These are phyloP conservation scores for Microcebus ravelobensis DNA, from an alignment of 2,113 vertebrate genomes.

Conservation along the genomic window DNA sequence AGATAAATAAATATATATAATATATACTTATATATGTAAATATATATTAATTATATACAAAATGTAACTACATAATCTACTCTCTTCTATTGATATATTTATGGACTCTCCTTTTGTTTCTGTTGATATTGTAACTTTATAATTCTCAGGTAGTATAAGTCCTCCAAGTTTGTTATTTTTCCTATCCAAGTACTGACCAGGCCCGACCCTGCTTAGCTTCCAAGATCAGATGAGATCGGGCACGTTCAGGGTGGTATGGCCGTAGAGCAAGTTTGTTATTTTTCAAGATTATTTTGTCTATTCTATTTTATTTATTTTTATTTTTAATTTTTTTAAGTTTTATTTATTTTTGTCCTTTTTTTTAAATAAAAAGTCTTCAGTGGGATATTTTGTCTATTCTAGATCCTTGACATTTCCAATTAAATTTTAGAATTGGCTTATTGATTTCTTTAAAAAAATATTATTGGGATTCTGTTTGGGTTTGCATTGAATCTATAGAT, in stretches of 20 bases:
- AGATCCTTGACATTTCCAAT: not conserved
- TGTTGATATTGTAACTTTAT: not conserved
- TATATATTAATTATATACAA: not conserved
- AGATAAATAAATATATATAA: not conserved
- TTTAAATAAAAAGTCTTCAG: no score
- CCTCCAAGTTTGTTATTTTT: not conserved
- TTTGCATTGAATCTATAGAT: not conserved
- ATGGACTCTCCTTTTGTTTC: not conserved
- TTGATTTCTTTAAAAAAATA: not conserved
- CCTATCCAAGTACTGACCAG: no score
- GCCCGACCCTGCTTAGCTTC: no score
- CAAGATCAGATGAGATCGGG: no score
- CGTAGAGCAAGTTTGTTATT: not conserved
- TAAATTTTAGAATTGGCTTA: not conserved
- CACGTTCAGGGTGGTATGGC: no score
- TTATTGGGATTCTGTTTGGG: not conserved
- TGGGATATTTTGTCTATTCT: not conserved
- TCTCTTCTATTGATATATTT: not conserved
- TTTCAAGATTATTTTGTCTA: not conserved
- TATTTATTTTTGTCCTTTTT: no score
- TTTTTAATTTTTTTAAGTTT: no score
- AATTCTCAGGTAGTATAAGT: not conserved
- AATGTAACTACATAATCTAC: not conserved
- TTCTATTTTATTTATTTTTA: not conserved
- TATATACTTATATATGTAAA: not conserved